Base-by-base conservation (phyloP, 2,888 invertebrate species). In the Agrilus mali region DNA sequence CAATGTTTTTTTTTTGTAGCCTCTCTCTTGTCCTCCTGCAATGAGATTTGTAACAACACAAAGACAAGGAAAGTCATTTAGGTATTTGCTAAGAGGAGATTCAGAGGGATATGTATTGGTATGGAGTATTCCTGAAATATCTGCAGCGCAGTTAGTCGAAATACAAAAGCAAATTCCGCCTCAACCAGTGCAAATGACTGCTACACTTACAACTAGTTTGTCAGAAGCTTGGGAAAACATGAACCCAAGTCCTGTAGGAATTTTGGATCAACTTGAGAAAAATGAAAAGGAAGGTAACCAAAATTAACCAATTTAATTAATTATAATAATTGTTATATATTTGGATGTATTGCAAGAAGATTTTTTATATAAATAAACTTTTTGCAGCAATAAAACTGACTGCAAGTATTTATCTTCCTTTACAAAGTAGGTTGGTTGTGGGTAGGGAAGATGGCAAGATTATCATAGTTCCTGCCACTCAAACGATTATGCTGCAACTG, bases 371-470 rank as follows among this genome's bases (percentile, higher is more conserved):
- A 20, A 20, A 20, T 33, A n/a, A n/a, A 5, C 14, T 33, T 13
- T 35, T 58, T 65, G 7, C 52, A 73, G 72, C 69, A 53, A 80
- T 87, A 14, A 86, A 87, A 57, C 70, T 96, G 40, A 94, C 95
- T 0, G 85, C 95, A 0, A 94, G 94, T 46, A 92, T 97, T 55
- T 98, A 94, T 67, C 73, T 97, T 41, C 85, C 95, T 1, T 82
- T 86, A 40, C 94, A 95, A 58, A 94, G 95, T 55, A 81, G 93
- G 7, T 69, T 98, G 44, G 94, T 96, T 10, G 87, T 95, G 48
- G 97, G 97, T 0, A 74, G 95, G 8, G 90, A 92, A 60, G 94
- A 98, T 61, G 98, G 98, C 2, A 83, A 87, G 42, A 96, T 98
- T 48, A 85, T 97, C 16, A 93, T 97, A 47, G 86, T 94, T 40